Evolutionary conservation across 1,140 invertebrate genomes (phyloP).

Genomic region (Eueides isabella): DNA sequence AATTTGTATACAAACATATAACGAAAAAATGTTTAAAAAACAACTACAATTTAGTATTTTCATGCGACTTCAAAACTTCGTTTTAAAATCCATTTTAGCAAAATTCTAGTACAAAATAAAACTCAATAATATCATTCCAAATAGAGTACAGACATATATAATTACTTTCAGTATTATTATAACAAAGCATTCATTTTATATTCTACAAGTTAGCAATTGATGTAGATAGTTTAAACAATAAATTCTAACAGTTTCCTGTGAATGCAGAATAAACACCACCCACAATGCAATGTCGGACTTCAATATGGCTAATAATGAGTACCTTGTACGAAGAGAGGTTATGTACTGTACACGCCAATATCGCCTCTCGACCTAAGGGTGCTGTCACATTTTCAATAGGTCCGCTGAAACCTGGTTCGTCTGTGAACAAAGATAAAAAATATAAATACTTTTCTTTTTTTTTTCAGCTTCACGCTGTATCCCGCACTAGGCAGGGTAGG

Average conservation of each 20-base stretch:
- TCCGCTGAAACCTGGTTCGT: constrained; percentile 91
- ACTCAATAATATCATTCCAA: not conserved
- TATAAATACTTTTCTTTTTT: too few relatives aligned
- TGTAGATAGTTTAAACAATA: constrained; percentile 8
- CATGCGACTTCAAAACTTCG: too few relatives aligned
- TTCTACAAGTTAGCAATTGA: constrained; percentile 11
- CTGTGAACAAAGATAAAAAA: constrained; percentile 67
- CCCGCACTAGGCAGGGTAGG: too few relatives aligned
- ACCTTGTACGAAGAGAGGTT: constrained; percentile 93
- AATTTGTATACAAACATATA: too few relatives aligned
- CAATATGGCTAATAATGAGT: constrained; percentile 31
- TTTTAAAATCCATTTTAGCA: not conserved
- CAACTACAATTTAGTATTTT: too few relatives aligned
- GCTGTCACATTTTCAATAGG: constrained; percentile 93
- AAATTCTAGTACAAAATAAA: not conserved
- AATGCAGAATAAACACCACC: constrained; percentile 17
- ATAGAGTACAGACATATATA: not conserved
- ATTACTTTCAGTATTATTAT: constrained; percentile 1
- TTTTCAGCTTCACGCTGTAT: too few relatives aligned
- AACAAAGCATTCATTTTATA: not conserved
- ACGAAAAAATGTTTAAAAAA: too few relatives aligned
- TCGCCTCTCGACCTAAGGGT: constrained; percentile 91
- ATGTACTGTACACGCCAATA: constrained; percentile 91
- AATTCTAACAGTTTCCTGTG: constrained; percentile 24
- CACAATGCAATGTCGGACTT: constrained; percentile 23